These are phyloP conservation scores for Drosophila hydei DNA, from an alignment of 1,140 invertebrate genomes.

Conservation along the genomic window DNA sequence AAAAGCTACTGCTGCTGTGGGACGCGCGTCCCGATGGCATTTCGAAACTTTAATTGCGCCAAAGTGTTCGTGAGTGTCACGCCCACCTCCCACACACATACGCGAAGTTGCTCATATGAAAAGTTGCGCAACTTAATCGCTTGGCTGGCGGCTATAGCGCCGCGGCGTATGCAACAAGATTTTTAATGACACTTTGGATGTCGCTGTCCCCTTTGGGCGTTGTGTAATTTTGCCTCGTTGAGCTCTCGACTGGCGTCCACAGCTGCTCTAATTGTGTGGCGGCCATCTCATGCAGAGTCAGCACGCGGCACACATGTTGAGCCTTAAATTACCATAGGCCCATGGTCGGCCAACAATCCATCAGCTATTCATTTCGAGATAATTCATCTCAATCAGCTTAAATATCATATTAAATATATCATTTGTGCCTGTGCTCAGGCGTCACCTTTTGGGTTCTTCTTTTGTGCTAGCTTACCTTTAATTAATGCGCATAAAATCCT, in stretches of 20 bases:
- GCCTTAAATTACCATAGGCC: slow-evolving; percentile 29
- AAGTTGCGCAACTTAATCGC: slow-evolving; percentile 35
- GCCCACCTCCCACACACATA: background rate
- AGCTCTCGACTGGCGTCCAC: slow-evolving; percentile 6
- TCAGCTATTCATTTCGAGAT: slow-evolving; percentile 64
- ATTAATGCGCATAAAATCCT: slow-evolving; percentile 78
- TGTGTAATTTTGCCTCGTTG: slow-evolving; percentile 24
- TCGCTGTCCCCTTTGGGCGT: slow-evolving; percentile 20
- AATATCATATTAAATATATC: slow-evolving; percentile 75
- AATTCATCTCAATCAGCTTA: slow-evolving; percentile 80
- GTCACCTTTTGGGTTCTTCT: background rate
- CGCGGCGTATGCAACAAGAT: slow-evolving; percentile 39
- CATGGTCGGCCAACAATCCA: background rate
- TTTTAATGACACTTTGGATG: slow-evolving; percentile 52
- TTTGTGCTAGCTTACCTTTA: slow-evolving; percentile 42
- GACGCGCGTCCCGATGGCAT: slow-evolving; percentile 38
- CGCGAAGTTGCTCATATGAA: slow-evolving; percentile 4
- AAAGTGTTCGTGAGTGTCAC: slow-evolving; percentile 44
- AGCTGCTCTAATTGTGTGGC: slow-evolving; percentile 30
- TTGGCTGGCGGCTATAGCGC: slow-evolving; percentile 20
- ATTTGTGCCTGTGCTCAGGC: slow-evolving; percentile 48
- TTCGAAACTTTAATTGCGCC: slow-evolving; percentile 60
- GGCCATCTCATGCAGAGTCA: no score
- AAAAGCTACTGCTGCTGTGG: slow-evolving; percentile 43
- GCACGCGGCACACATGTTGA: no score